phyloP scores from a whole-genome alignment of 1,140 invertebrate genomes.

The Cyclina sinensis region DNA sequence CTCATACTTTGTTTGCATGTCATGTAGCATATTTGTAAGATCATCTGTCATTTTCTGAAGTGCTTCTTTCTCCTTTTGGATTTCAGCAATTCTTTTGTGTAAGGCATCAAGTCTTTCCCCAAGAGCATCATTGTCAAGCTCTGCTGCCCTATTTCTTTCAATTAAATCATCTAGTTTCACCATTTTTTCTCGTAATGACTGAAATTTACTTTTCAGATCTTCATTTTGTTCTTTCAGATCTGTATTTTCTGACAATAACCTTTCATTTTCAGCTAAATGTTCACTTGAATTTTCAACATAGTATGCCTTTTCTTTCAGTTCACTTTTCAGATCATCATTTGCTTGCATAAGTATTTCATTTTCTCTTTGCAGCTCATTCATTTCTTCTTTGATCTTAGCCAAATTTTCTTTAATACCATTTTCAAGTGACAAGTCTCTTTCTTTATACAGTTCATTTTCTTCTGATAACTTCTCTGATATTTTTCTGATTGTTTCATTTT shows the following conservation, averaged over 20 bases:
- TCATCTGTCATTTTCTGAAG: slow-evolving; percentile 39
- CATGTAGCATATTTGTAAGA: slow-evolving; percentile 51
- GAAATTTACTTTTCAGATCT: slow-evolving; percentile 35
- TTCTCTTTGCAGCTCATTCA: slow-evolving; percentile 40
- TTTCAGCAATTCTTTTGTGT: slow-evolving; percentile 1
- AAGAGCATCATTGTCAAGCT: slow-evolving; percentile 44
- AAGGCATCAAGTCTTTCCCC: slow-evolving; percentile 33
- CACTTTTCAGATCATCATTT: slow-evolving; percentile 55
- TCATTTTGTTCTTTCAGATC: slow-evolving; percentile 27
- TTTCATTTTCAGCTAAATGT: slow-evolving; percentile 2
- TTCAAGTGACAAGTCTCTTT: not conserved
- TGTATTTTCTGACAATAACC: not conserved
- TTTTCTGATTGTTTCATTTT: not conserved
- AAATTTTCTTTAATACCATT: not conserved
- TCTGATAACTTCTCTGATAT: slow-evolving; percentile 3
- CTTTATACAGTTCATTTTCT: not conserved
- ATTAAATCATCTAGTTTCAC: slow-evolving; percentile 21
- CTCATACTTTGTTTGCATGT: slow-evolving; percentile 66
- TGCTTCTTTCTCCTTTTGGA: slow-evolving; percentile 49
- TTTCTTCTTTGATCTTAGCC: slow-evolving; percentile 29
- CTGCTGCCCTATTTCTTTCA: slow-evolving; percentile 26
- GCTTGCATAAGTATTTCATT: slow-evolving; percentile 61
- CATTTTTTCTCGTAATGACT: slow-evolving; percentile 38
- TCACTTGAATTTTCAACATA: slow-evolving; percentile 46
- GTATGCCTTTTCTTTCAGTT: not conserved